These are phyloP conservation scores for Xiphorhynchus elegans DNA, from an alignment of 2,113 vertebrate species.

Conservation along the genomic window DNA sequence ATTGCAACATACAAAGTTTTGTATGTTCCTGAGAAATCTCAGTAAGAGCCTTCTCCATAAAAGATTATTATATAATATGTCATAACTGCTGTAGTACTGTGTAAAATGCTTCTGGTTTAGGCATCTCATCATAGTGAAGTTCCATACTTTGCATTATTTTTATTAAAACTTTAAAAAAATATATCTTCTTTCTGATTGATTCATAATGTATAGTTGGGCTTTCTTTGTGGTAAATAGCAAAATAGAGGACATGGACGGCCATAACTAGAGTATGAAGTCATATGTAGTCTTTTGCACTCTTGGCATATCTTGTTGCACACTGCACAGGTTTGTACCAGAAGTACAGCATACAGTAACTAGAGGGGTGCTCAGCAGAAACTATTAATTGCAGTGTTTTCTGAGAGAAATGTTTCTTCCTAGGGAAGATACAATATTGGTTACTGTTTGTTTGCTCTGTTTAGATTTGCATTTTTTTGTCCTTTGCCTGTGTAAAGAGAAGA, in stretches of 20 bases:
- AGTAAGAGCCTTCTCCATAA: background rate
- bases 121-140: background rate
- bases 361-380: rapidly evolving
- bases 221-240: background rate
- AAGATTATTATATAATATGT: background rate
- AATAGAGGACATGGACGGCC: background rate
- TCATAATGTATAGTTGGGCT: background rate
- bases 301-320: background rate
- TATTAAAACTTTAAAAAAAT: background rate
- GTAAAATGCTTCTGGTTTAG: background rate
- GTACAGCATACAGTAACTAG: background rate
- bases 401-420: background rate
- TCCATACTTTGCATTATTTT: background rate
- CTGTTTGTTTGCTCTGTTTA: background rate
- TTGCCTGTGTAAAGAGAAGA: background rate
- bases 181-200: background rate
- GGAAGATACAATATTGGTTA: background rate
- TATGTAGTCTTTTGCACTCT: background rate
- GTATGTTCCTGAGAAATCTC: background rate
- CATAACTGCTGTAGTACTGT: background rate
- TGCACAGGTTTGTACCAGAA: background rate
- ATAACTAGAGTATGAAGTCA: rapidly evolving
- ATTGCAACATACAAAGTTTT: constrained; percentile 3
- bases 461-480: background rate
- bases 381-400: background rate